Percentiles rank a stretch among this genome's conserved stretches.
Conservation (phyloP, 2,113 vertebrate genomes). For the Hippocampus mohnikei region DNA sequence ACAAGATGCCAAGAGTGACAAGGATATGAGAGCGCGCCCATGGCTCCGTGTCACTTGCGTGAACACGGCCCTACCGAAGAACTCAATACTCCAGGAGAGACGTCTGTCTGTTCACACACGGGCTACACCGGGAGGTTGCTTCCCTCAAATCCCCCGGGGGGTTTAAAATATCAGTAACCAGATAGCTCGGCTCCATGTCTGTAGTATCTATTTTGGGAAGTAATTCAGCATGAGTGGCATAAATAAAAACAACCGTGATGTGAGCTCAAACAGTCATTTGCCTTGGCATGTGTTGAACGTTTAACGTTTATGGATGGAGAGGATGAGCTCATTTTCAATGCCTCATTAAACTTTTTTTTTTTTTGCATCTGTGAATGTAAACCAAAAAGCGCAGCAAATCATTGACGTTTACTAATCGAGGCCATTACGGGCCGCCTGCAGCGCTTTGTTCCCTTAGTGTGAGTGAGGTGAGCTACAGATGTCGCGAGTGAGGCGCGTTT, state of each 20-base stretch:
- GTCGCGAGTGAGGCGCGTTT: conserved; percentile 22
- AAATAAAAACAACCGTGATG: not conserved
- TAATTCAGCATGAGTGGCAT: conserved; percentile 11
- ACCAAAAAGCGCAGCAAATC: conserved; percentile 42
- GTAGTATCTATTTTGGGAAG: conserved; percentile 14
- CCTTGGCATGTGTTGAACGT: not conserved
- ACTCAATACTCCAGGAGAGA: conserved; percentile 55
- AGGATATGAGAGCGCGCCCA: conserved; percentile 42
- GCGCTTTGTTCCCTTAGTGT: conserved; percentile 45
- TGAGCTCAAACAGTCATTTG: not conserved
- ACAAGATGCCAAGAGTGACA: conserved; percentile 38
- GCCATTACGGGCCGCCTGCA: conserved; percentile 40
- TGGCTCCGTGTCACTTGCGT: conserved; percentile 59
- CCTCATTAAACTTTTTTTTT: conserved; percentile 24
- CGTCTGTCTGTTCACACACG: conserved; percentile 10
- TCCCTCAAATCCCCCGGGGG: conserved; percentile 35
- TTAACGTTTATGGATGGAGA: conserved; percentile 28
- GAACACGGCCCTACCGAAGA: conserved; percentile 53
- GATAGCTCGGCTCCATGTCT: conserved; percentile 16
- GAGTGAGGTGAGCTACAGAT: conserved; percentile 54
- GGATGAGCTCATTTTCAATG: conserved; percentile 15
- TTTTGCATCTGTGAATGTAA: conserved; percentile 29
- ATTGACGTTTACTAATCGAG: conserved; percentile 43
- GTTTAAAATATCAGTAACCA: conserved; percentile 46
- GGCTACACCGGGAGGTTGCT: not conserved